Percentiles rank a stretch among this genome's conserved stretches.
These are phyloP conservation scores for Drepana arcuata DNA, from an alignment of 1,140 invertebrate genomes.

Conservation along the genomic window DNA sequence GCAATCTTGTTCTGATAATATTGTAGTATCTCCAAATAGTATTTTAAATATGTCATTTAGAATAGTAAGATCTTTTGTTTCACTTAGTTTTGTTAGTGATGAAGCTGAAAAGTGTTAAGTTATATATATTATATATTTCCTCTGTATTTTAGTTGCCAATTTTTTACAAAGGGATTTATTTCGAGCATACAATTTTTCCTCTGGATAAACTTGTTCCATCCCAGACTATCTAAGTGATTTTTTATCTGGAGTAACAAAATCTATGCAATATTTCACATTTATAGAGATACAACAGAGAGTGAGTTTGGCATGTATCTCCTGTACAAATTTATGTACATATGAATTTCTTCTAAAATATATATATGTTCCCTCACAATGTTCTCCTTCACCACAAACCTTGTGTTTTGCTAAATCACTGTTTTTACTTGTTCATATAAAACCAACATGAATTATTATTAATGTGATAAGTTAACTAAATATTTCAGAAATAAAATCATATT, in stretches of 20 bases:
- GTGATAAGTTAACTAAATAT: too few species aligned
- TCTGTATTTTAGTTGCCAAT: background rate
- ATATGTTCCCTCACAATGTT: too few species aligned
- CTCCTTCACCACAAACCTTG: too few species aligned
- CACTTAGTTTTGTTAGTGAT: slow-evolving; percentile 31
- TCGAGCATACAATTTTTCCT: background rate
- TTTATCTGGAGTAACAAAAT: background rate
- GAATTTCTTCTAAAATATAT: too few species aligned
- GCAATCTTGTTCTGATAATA: slow-evolving; percentile 8
- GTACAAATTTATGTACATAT: too few species aligned
- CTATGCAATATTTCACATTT: background rate
- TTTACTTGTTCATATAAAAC: background rate
- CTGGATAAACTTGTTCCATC: background rate
- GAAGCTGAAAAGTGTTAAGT: slow-evolving; percentile 29
- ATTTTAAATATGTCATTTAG: slow-evolving; percentile 40
- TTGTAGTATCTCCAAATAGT: slow-evolving; percentile 25
- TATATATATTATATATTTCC: background rate
- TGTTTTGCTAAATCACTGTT: background rate
- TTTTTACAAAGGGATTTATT: background rate
- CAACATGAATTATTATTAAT: background rate
- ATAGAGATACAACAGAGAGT: too few species aligned
- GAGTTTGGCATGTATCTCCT: too few species aligned
- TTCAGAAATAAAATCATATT: too few species aligned
- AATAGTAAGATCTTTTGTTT: slow-evolving; percentile 39
- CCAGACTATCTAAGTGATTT: background rate